Percentiles rank a stretch among this genome's conserved stretches.
These are phyloP conservation scores for Cyanoramphus novaezelandiae DNA, from an alignment of 2,113 vertebrate genomes.

Conservation along the genomic window DNA sequence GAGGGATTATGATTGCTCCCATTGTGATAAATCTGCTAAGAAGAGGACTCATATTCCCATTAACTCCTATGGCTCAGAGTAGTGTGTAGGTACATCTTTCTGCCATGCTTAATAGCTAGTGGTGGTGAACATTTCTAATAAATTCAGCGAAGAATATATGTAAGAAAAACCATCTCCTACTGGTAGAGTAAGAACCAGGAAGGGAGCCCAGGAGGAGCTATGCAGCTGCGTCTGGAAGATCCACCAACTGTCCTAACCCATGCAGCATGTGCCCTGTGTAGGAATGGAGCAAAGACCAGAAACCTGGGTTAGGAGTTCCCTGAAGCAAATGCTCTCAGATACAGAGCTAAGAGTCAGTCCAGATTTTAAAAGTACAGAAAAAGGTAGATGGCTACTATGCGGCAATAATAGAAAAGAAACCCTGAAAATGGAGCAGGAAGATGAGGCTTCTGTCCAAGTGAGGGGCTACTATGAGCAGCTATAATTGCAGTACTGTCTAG, in stretches of 20 bases:
- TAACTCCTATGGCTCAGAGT: background rate
- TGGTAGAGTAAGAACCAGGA: background rate
- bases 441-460: background rate
- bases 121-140: background rate
- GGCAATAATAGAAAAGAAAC: background rate
- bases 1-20: constrained; percentile 8
- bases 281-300: background rate
- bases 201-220: background rate
- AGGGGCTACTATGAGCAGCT: background rate
- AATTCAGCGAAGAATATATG: background rate
- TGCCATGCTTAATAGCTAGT: background rate
- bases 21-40: constrained; percentile 21
- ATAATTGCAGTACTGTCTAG: background rate
- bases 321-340: background rate
- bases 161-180: background rate
- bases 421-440: background rate
- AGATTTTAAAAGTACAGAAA: background rate
- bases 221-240: rapidly evolving
- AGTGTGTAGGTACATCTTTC: background rate
- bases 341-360: background rate
- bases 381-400: background rate
- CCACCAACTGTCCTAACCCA: background rate
- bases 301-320: background rate
- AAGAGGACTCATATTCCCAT: background rate
- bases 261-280: background rate